These are phyloP conservation scores for Mimas tiliae DNA, from an alignment of 2,888 invertebrate species.

Conservation along the genomic window DNA sequence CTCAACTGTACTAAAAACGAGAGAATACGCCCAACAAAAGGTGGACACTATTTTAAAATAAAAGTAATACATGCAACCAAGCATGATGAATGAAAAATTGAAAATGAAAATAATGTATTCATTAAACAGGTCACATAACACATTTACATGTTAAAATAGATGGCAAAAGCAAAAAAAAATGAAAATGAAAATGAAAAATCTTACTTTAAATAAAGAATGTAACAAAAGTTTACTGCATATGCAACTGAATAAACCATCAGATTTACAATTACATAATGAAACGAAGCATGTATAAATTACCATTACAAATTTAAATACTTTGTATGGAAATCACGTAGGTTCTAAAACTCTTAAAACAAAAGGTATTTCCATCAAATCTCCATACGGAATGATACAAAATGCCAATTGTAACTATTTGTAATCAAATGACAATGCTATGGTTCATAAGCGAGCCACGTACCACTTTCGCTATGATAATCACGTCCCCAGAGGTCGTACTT, in stretches of 20 bases:
- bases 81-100: too few relatives aligned
- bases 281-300: neutral
- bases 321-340: constrained; percentile 1
- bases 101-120: too few relatives aligned
- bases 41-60: too few relatives aligned
- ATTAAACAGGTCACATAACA: too few relatives aligned
- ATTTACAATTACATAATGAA: constrained; percentile 6
- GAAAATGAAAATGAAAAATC: too few relatives aligned
- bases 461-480: constrained; percentile 48
- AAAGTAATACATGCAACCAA: neutral
- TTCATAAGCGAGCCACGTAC: neutral
- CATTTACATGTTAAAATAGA: too few relatives aligned
- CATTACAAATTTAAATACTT: neutral
- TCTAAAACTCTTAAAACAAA: constrained; percentile 7
- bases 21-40: too few relatives aligned
- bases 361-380: constrained; percentile 12
- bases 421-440: constrained; percentile 7
- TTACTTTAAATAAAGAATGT: neutral
- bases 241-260: neutral
- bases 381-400: constrained; percentile 7
- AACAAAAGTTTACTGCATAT: neutral
- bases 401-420: neutral
- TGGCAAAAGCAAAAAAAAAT: too few relatives aligned
- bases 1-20: too few relatives aligned
- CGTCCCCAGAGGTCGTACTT: constrained; percentile 38